Conservation (phyloP, 2,113 vertebrate genomes). For the Clinocottus analis region DNA sequence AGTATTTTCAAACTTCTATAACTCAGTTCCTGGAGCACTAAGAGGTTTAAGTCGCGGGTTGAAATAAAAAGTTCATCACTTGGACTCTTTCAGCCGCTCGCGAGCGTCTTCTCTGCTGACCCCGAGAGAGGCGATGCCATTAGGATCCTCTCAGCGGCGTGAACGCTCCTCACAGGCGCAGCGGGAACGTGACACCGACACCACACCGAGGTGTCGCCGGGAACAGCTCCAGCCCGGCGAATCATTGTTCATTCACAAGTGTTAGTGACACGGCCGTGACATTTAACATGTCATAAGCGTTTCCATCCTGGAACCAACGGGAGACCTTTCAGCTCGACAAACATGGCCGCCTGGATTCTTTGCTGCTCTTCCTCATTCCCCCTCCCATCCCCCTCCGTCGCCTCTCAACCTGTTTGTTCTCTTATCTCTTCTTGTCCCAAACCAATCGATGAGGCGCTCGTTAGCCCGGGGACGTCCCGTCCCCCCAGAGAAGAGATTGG, state of each 20-base stretch:
- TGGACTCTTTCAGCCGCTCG: conserved; percentile 23
- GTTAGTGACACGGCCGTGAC: conserved; percentile 61
- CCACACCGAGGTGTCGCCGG: conserved; percentile 41
- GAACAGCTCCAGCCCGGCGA: conserved; percentile 60
- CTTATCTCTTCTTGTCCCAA: conserved; percentile 71
- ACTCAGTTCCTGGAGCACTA: no score
- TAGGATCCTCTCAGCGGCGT: conserved; percentile 47
- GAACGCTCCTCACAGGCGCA: conserved; percentile 60
- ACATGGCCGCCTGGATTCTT: conserved; percentile 15
- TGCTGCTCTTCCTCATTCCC: conserved; percentile 6
- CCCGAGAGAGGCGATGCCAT: conserved; percentile 44
- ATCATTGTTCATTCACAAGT: conserved; percentile 60
- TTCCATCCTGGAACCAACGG: conserved; percentile 50
- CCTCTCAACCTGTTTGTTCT: conserved; percentile 62
- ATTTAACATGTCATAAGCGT: conserved; percentile 67
- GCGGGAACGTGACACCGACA: conserved; percentile 61
- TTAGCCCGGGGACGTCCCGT: conserved; percentile 70
- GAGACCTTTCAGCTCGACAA: conserved; percentile 46
- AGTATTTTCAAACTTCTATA: no score
- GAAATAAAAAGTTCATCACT: conserved; percentile 25
- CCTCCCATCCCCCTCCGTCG: conserved; percentile 13
- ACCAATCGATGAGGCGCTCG: conserved; percentile 70
- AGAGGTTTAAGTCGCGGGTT: neutral
- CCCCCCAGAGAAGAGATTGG: no score
- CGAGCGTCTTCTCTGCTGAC: conserved; percentile 20